Base-by-base conservation (phyloP, 2,888 invertebrate species). In the Acrobasis consociella region DNA sequence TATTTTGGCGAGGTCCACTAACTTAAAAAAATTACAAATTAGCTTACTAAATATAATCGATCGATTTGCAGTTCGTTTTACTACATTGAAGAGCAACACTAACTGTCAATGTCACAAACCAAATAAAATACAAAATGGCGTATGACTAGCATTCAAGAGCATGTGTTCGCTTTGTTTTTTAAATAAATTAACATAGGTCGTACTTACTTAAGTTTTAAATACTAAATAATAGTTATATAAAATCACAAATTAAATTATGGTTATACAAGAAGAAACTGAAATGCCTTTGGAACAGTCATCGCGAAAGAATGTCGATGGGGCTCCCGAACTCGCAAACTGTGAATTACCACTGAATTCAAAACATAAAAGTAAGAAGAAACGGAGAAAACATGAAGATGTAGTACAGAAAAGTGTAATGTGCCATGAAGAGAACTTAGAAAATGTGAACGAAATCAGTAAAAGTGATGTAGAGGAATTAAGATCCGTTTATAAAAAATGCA, bases 401-500 rank as follows among this genome's bases (percentile, higher is more conserved):
- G 13, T 42, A n/a, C 58, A 56, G 16, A 62, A 62, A 0, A 55
- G 10, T 13, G 60, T 51, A 9, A 69, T 72, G 22, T 64, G 56
- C 39, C 31, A 7, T 31, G 60, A 63, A 38, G 69, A 70, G 22
- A 64, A 61, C 38, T 56, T 38, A 3, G 61, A 64, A 42, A 64
- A 52, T 3, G 53, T 15, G 1, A 62, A 61, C 10, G 68, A 73
- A 67, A 81, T 86, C 9, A 77, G 73, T 66, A 31, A 72, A 63
- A 75, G 73, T 65, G 91, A 91, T 72, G 66, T 91, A 46, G 73
- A 82, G 63, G 89, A 91, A 67, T 67, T 91, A 5, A 81, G 70
- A 72, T 69, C 70, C 31, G 83, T 86, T 11, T 91, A 91, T 64
- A 77, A 68, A 46, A 84, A 86, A 61, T 91, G 91, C 67, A 87